Evolutionary conservation across 2,113 vertebrate genomes (phyloP).

Genomic region (rabbit (Oryctolagus cuniculus)): DNA sequence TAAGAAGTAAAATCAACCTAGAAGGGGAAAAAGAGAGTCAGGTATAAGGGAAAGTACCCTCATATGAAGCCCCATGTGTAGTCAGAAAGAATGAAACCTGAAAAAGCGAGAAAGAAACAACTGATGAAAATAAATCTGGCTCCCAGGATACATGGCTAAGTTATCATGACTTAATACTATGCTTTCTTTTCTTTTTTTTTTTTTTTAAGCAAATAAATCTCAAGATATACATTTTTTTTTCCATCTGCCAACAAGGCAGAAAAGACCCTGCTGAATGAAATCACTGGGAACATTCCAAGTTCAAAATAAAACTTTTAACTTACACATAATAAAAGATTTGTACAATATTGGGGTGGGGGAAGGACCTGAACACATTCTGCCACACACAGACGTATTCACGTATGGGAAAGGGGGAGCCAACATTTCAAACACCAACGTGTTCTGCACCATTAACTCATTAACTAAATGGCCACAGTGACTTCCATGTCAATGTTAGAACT

Average conservation of each 20-base stretch:
- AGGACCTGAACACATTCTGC: constrained; percentile 86
- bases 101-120: neutral
- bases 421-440: constrained; percentile 84
- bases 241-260: constrained; percentile 86
- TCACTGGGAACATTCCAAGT: constrained; percentile 86
- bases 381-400: constrained; percentile 78
- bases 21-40: neutral
- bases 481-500: constrained; percentile 87
- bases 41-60: neutral
- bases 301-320: constrained; percentile 91
- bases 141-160: neutral
- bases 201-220: constrained; percentile 84
- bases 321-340: constrained; percentile 93
- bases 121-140: neutral
- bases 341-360: constrained; percentile 86
- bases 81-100: neutral
- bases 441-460: constrained; percentile 84
- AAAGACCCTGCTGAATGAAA: constrained; percentile 87
- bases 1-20: neutral
- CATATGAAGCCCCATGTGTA: neutral
- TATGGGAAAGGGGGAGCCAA: constrained; percentile 75
- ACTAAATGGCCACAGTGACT: constrained; percentile 85
- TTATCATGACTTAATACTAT: neutral
- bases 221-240: constrained; percentile 72
- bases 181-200: neutral